A percentile compares a stretch with the other conserved stretches of the same genome.
Evolutionary conservation across 2,797 vertebrate genomes (phyloP).

Genomic region (Myotis myotis): DNA sequence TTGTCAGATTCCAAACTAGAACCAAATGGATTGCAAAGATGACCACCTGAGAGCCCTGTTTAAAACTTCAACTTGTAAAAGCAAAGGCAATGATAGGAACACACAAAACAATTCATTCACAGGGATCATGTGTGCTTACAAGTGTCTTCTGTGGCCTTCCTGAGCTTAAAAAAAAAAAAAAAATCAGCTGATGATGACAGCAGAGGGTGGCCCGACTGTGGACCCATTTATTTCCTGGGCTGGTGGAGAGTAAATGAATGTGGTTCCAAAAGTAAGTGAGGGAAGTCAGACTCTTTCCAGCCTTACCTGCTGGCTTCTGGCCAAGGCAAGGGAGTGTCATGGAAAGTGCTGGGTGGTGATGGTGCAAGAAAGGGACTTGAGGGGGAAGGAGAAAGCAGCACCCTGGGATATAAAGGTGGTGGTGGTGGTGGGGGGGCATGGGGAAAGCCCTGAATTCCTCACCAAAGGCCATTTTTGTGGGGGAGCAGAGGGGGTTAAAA

Average conservation of each 20-base stretch:
- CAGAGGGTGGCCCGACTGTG: not conserved
- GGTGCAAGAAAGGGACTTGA: not conserved
- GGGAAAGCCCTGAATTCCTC: conserved; percentile 77
- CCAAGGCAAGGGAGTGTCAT: conserved; percentile 67
- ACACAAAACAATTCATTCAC: too few species aligned
- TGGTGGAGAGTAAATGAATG: conserved; percentile 72
- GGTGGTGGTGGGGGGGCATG: conserved; percentile 32
- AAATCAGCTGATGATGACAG: not conserved
- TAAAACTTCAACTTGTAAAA: not conserved
- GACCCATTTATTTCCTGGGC: conserved; percentile 76
- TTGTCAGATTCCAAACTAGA: not conserved
- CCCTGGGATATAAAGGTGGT: conserved; percentile 75
- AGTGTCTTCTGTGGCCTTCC: not conserved
- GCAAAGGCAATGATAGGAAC: too few species aligned
- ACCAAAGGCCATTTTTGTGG: conserved; percentile 46
- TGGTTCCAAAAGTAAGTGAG: conserved; percentile 69
- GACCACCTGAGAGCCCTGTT: not conserved
- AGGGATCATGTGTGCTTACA: too few species aligned
- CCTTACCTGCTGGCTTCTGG: conserved; percentile 73
- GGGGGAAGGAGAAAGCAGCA: conserved; percentile 83
- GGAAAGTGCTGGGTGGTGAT: not conserved
- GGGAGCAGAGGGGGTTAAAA: conserved; percentile 80
- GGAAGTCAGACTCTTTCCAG: conserved; percentile 76
- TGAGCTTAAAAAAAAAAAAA: not conserved
- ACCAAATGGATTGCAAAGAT: not conserved